phyloP scores from a whole-genome alignment of 2,797 vertebrate genomes.

The Glossophaga mutica region DNA sequence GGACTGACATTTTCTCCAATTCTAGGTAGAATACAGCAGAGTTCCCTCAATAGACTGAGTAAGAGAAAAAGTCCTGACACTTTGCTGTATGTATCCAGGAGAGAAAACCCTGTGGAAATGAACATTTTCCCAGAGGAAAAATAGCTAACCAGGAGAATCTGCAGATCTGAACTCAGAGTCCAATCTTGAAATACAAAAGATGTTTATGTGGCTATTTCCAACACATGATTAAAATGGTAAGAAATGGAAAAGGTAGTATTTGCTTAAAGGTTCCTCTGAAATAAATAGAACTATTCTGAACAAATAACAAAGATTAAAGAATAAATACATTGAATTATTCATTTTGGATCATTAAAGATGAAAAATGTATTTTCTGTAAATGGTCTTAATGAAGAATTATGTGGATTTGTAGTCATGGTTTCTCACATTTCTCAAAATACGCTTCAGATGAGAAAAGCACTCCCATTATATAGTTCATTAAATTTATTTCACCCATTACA shows the following conservation, averaged over 20 bases:
- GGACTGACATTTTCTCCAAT: background rate
- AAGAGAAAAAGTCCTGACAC: background rate
- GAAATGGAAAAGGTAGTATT: background rate
- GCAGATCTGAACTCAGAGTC: background rate
- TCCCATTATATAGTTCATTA: conserved; percentile 62
- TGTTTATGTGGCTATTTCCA: background rate
- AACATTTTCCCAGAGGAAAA: background rate
- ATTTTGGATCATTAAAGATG: conserved; percentile 53
- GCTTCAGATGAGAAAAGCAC: background rate
- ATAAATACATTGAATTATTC: conserved; percentile 35
- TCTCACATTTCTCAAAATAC: conserved; percentile 60
- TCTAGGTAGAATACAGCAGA: background rate
- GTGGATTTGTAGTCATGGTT: conserved; percentile 45
- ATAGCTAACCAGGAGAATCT: background rate
- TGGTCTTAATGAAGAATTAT: conserved; percentile 53
- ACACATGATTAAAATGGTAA: background rate
- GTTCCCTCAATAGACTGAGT: background rate
- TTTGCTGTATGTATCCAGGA: background rate
- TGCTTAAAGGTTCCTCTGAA: background rate
- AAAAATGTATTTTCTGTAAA: conserved; percentile 66
- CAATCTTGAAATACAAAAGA: background rate
- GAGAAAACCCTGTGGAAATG: background rate
- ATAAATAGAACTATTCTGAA: background rate
- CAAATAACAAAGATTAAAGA: background rate
- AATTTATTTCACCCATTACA: conserved; percentile 46